Conservation (phyloP, 1,140 invertebrate species). For the Branchinecta lindahli region DNA sequence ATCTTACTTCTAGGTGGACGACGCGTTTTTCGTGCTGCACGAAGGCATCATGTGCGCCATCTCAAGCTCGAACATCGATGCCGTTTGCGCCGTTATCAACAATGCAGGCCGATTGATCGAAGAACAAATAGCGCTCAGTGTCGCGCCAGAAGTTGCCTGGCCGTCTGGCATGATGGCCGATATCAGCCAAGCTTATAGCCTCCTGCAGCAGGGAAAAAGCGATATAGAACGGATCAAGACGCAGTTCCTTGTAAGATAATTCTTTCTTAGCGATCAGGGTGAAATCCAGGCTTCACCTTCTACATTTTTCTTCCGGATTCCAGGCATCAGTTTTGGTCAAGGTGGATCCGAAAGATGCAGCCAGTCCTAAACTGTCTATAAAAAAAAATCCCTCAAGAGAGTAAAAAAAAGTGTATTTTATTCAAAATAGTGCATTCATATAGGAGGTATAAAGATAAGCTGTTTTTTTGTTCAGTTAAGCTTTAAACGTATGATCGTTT, state of each 20-base stretch:
- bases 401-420: no score
- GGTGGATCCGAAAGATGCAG: no score
- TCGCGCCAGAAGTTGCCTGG: conserved; percentile 60
- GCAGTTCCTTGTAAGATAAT: conserved; percentile 45
- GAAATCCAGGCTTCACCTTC: no score
- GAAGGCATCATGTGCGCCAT: conserved; percentile 88
- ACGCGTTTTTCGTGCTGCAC: conserved; percentile 93
- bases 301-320: no score
- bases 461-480: no score
- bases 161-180: conserved; percentile 62
- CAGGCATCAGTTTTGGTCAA: no score
- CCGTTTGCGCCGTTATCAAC: conserved; percentile 91
- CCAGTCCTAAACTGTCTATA: no score
- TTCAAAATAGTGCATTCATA: no score
- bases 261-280: no score
- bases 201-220: conserved; percentile 63
- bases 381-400: no score
- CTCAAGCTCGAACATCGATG: conserved; percentile 79
- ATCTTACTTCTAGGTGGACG: conserved; percentile 46
- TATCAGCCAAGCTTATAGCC: conserved; percentile 56
- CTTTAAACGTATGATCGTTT: no score
- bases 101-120: conserved; percentile 78
- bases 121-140: conserved; percentile 57
- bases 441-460: no score
- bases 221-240: conserved; percentile 59